A percentile compares a stretch with the other conserved stretches of the same genome.
Evolutionary conservation across 2,888 invertebrate species (phyloP).

Genomic region (Nudaria mundana): DNA sequence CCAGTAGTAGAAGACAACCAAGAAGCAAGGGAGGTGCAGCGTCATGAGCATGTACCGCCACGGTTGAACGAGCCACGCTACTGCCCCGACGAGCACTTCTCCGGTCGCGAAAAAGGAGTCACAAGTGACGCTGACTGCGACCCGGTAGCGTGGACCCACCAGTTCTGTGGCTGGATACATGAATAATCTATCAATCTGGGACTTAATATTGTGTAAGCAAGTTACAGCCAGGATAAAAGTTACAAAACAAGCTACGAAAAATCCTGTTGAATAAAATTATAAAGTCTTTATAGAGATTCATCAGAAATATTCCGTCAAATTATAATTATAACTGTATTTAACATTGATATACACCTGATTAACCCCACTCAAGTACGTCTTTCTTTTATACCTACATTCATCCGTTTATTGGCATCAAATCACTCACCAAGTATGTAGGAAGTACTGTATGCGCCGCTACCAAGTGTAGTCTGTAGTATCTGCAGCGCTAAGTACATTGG

Average conservation of each 20-base stretch:
- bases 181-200: too few relatives aligned
- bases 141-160: constrained; percentile 87
- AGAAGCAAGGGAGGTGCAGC: constrained; percentile 84
- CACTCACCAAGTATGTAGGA: constrained; percentile 60
- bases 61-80: constrained; percentile 84
- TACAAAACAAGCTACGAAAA: too few relatives aligned
- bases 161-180: constrained; percentile 83
- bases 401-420: neutral
- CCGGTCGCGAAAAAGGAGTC: constrained; percentile 87
- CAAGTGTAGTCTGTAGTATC: constrained; percentile 72
- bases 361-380: too few relatives aligned
- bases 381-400: too few relatives aligned
- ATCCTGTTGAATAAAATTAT: neutral
- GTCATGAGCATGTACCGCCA: constrained; percentile 86
- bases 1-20: constrained; percentile 85
- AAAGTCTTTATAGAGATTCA: neutral
- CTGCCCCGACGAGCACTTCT: constrained; percentile 83
- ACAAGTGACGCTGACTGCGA: constrained; percentile 84
- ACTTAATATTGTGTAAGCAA: too few relatives aligned
- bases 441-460: constrained; percentile 77
- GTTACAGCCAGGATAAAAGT: too few relatives aligned
- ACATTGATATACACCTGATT: too few relatives aligned
- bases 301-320: too few relatives aligned
- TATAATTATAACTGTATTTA: too few relatives aligned
- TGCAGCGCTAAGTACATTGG: constrained; percentile 75